Conservation (phyloP, 2,888 invertebrate genomes). For the Drosophila anceps region DNA sequence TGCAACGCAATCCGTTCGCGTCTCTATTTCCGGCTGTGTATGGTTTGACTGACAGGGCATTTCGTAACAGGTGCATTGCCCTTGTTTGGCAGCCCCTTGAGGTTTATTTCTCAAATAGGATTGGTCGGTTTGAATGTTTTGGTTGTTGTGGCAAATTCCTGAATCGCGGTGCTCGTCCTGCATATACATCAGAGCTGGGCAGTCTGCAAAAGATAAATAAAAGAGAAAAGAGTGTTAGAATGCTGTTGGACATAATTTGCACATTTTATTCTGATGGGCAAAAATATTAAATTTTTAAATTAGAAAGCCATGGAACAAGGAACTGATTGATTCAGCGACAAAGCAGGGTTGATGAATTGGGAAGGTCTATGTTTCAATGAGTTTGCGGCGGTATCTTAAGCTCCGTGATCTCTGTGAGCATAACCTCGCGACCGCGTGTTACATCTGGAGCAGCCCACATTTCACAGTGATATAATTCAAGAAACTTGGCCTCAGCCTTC, state of each 20-base stretch:
- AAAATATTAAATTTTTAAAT: constrained; percentile 9
- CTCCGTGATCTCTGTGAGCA: constrained; percentile 67
- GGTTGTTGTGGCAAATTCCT: constrained; percentile 21
- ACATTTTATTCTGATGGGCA: constrained; percentile 24
- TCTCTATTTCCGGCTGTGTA: no score
- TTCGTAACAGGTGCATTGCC: background rate
- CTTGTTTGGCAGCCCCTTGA: constrained; percentile 13
- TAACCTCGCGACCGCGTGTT: constrained; percentile 57
- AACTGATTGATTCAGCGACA: constrained; percentile 9
- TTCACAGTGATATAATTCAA: constrained; percentile 71
- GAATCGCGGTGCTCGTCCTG: constrained; percentile 54
- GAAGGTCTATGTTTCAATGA: background rate
- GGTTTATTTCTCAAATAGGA: constrained; percentile 51
- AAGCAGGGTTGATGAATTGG: background rate
- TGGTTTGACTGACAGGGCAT: constrained; percentile 2
- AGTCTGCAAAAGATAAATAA: constrained; percentile 45
- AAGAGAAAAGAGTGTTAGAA: constrained; percentile 45
- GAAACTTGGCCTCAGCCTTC: constrained; percentile 79
- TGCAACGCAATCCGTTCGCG: background rate
- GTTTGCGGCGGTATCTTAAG: constrained; percentile 24
- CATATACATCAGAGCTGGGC: constrained; percentile 69
- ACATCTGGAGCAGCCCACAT: constrained; percentile 66
- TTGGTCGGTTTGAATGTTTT: constrained; percentile 49
- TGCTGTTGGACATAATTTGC: constrained; percentile 8
- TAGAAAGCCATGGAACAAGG: constrained; percentile 33